phyloP scores from a whole-genome alignment of 2,113 vertebrate genomes.

The Rhipidura dahli region DNA sequence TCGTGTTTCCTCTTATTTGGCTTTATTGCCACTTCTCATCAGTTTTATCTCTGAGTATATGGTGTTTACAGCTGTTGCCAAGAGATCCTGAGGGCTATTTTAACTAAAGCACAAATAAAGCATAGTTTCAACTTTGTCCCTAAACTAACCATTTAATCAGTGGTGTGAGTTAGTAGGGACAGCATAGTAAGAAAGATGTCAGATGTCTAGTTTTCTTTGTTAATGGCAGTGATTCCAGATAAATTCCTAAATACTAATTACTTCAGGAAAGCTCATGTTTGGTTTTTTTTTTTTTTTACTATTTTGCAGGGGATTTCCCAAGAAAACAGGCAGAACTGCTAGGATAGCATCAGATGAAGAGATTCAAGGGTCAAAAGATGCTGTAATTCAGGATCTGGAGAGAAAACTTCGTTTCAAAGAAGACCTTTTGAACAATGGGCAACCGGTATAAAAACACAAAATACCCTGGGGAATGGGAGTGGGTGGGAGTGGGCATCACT shows the following conservation, averaged over 20 bases:
- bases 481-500: neutral
- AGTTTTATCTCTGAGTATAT: neutral
- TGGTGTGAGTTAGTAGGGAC: neutral
- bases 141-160: neutral
- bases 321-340: constrained; percentile 82
- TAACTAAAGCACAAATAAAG: neutral
- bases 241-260: neutral
- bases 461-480: neutral
- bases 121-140: neutral
- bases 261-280: neutral
- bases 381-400: constrained; percentile 97
- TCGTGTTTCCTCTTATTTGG: neutral
- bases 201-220: neutral
- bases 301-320: constrained; percentile 84
- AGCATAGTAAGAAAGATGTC: neutral
- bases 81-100: neutral
- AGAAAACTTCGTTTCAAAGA: constrained; percentile 97
- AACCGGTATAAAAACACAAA: constrained; percentile 72
- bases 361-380: constrained; percentile 96
- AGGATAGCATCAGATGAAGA: constrained; percentile 90
- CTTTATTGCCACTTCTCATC: neutral
- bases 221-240: neutral
- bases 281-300: neutral
- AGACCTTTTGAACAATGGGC: constrained; percentile 92
- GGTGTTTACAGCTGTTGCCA: neutral